These are phyloP conservation scores for Salvelinus namaycush DNA, from an alignment of 2,113 vertebrate genomes.

Conservation along the genomic window DNA sequence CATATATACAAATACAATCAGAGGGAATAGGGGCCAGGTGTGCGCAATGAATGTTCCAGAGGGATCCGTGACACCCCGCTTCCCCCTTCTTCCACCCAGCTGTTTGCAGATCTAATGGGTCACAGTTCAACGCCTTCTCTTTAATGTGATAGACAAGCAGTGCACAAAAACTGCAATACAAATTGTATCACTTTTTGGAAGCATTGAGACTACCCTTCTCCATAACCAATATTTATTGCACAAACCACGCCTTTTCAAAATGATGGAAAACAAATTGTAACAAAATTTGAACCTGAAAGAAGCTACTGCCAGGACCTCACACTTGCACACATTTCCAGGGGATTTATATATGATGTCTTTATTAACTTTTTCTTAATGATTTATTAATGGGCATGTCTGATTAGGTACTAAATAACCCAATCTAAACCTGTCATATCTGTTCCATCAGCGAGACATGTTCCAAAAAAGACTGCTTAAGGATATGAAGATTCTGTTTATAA, in stretches of 20 bases:
- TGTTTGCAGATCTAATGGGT: no score
- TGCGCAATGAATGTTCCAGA: no score
- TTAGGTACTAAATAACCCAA: slow-evolving; percentile 48
- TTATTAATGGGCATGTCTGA: slow-evolving; percentile 22
- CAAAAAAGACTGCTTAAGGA: neutral
- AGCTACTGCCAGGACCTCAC: neutral
- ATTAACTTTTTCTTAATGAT: slow-evolving; percentile 24
- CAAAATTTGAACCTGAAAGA: neutral
- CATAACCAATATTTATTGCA: slow-evolving; percentile 4
- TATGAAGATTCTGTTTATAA: neutral
- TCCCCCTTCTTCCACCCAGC: no score
- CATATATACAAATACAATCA: no score
- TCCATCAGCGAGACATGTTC: neutral
- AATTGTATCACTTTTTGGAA: no score
- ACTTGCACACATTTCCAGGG: slow-evolving; percentile 19
- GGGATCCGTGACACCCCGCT: no score
- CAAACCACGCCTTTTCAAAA: neutral
- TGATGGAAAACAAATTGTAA: slow-evolving; percentile 30
- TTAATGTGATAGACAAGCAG: no score
- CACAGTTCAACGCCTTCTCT: no score
- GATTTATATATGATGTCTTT: slow-evolving; percentile 45
- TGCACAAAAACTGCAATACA: no score
- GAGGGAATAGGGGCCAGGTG: no score
- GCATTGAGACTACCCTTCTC: neutral
- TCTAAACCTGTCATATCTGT: neutral